Evolutionary conservation across 2,888 invertebrate species (phyloP).

Genomic region (Metopia argyrocephala): DNA sequence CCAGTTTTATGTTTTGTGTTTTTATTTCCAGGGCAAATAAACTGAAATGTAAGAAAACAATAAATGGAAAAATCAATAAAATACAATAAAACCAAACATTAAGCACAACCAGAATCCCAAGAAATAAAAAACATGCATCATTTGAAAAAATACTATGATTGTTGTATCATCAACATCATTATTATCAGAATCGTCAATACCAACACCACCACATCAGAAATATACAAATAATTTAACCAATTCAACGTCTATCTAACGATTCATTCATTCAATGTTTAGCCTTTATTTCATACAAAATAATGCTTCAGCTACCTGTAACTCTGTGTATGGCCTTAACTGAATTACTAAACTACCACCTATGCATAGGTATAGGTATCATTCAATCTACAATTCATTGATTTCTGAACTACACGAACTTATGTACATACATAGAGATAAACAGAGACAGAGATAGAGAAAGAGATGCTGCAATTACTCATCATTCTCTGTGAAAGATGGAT

Average conservation of each 20-base stretch:
- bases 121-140: constrained; percentile 20
- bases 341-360: too few relatives aligned
- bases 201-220: background rate
- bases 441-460: background rate
- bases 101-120: background rate
- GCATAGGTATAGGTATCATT: constrained; percentile 43
- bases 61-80: constrained; percentile 50
- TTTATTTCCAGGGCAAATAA: constrained; percentile 31
- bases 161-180: background rate
- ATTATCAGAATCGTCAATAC: background rate
- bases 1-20: background rate
- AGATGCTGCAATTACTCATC: too few relatives aligned
- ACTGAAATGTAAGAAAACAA: constrained; percentile 39
- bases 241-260: background rate
- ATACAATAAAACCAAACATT: constrained; percentile 20
- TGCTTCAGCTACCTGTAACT: background rate
- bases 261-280: background rate
- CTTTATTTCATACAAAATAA: background rate
- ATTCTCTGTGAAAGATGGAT: too few relatives aligned
- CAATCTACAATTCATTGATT: constrained; percentile 51
- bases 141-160: constrained; percentile 22
- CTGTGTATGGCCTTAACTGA: too few relatives aligned
- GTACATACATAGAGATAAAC: constrained; percentile 1
- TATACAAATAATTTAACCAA: background rate
- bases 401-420: background rate